Conservation (phyloP, 2,888 invertebrate genomes). For the Erannis defoliaria region DNA sequence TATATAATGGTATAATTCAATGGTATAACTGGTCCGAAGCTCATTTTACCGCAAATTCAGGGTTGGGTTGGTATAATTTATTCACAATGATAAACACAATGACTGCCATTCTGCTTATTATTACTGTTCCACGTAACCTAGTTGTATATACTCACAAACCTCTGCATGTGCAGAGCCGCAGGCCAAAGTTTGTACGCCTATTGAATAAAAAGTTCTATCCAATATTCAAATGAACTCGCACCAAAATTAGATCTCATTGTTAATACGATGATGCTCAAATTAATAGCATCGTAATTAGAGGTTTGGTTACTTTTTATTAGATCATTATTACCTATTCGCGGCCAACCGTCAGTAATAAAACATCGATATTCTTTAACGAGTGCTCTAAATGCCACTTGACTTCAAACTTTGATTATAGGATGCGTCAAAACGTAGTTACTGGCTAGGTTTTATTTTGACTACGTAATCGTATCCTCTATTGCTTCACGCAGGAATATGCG, state of each 20-base stretch:
- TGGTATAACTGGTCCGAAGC: too few species aligned
- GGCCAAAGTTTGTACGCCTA: constrained; percentile 9
- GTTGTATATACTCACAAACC: background rate
- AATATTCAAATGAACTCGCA: constrained; percentile 55
- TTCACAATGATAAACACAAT: background rate
- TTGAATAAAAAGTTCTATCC: constrained; percentile 48
- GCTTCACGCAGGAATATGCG: constrained; percentile 57
- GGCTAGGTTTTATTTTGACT: constrained; percentile 45
- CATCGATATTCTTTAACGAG: constrained; percentile 52
- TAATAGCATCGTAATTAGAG: constrained; percentile 65
- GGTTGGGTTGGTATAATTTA: too few species aligned
- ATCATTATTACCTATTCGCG: constrained; percentile 56
- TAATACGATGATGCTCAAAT: constrained; percentile 61
- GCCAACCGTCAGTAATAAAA: constrained; percentile 60
- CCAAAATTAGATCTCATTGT: constrained; percentile 56
- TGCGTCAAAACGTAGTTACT: constrained; percentile 28
- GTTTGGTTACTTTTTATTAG: constrained; percentile 62
- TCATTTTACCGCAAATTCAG: too few species aligned
- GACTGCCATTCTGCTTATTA: background rate
- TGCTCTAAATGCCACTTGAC: constrained; percentile 54
- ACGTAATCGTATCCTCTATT: constrained; percentile 59
- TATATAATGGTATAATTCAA: too few species aligned
- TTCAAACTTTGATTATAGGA: constrained; percentile 33
- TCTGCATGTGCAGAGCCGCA: background rate
- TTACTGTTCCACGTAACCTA: too few species aligned